These are phyloP conservation scores for Pocillopora verrucosa DNA, from an alignment of 64 coral and sea anemone genomes.

Conservation along the genomic window DNA sequence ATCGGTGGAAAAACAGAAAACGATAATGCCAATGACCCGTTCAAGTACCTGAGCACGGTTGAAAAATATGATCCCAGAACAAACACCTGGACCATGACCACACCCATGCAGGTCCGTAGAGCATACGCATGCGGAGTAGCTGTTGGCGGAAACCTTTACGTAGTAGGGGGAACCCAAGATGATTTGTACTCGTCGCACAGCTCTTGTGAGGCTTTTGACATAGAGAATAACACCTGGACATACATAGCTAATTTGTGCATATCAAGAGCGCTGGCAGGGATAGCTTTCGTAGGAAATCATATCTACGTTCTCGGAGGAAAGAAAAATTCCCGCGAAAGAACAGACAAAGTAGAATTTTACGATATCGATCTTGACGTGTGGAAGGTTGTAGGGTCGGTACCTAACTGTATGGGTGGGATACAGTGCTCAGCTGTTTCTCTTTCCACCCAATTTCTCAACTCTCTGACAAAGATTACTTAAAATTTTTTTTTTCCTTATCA, in stretches of 20 bases:
- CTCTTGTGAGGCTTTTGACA: conserved; percentile 81
- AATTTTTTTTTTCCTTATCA: not conserved
- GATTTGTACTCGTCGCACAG: conserved; percentile 85
- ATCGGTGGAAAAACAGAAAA: conserved; percentile 93
- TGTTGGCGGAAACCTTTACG: conserved; percentile 65
- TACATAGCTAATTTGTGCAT: conserved; percentile 74
- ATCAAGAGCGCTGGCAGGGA: conserved; percentile 74
- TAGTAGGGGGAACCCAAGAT: conserved; percentile 91
- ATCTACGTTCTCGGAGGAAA: conserved; percentile 89
- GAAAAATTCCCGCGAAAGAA: conserved; percentile 88
- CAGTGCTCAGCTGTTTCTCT: conserved; percentile 77
- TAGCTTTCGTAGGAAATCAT: conserved; percentile 54
- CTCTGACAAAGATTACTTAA: conserved; percentile 71
- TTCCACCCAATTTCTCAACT: conserved; percentile 47
- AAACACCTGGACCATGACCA: conserved; percentile 70
- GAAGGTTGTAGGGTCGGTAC: conserved; percentile 85
- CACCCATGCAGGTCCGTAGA: conserved; percentile 71
- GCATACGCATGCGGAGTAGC: conserved; percentile 85
- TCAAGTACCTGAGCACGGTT: conserved; percentile 76
- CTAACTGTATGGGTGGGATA: conserved; percentile 91
- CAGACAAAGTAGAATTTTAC: conserved; percentile 80
- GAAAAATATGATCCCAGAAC: conserved; percentile 67
- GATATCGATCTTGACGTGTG: conserved; percentile 72
- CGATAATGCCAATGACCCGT: conserved; percentile 59
- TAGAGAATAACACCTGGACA: conserved; percentile 44